These are phyloP conservation scores for Lacerta bilineata DNA, from an alignment of 2,797 vertebrate genomes.

Conservation along the genomic window DNA sequence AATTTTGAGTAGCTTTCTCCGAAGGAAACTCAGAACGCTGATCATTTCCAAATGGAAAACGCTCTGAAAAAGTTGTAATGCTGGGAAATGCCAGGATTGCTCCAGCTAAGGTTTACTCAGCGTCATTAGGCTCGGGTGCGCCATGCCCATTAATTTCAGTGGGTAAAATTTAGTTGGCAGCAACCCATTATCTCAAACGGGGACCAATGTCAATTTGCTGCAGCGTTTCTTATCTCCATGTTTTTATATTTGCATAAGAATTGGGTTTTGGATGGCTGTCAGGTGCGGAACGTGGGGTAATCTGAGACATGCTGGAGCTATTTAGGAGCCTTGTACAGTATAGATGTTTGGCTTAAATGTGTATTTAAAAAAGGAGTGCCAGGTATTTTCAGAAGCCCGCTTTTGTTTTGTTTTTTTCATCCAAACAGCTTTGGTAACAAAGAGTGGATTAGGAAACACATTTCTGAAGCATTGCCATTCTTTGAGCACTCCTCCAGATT, in stretches of 20 bases:
- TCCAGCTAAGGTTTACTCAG: too few relatives aligned
- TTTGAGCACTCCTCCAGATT: too few relatives aligned
- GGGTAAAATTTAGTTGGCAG: too few relatives aligned
- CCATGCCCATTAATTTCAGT: too few relatives aligned
- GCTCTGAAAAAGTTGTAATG: conserved; percentile 34
- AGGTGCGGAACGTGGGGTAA: conserved; percentile 39
- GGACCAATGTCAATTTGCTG: conserved; percentile 45
- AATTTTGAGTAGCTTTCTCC: neutral
- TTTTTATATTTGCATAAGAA: conserved; percentile 64
- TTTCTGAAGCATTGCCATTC: too few relatives aligned
- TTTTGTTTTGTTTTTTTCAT: too few relatives aligned
- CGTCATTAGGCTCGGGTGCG: too few relatives aligned
- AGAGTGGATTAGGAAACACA: too few relatives aligned
- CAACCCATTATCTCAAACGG: neutral
- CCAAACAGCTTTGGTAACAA: too few relatives aligned
- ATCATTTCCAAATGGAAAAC: conserved; percentile 30
- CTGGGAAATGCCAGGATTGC: neutral
- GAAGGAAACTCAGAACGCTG: neutral
- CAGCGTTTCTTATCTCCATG: neutral
- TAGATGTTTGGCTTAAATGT: conserved; percentile 55
- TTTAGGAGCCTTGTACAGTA: conserved; percentile 52
- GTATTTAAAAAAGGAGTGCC: conserved; percentile 44
- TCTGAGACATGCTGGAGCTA: conserved; percentile 58
- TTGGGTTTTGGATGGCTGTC: conserved; percentile 54
- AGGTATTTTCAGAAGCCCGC: too few relatives aligned